A percentile compares a stretch with the other conserved stretches of the same genome.
phyloP scores from a whole-genome alignment of 2,797 vertebrate genomes.

The Geotrypetes seraphini region DNA sequence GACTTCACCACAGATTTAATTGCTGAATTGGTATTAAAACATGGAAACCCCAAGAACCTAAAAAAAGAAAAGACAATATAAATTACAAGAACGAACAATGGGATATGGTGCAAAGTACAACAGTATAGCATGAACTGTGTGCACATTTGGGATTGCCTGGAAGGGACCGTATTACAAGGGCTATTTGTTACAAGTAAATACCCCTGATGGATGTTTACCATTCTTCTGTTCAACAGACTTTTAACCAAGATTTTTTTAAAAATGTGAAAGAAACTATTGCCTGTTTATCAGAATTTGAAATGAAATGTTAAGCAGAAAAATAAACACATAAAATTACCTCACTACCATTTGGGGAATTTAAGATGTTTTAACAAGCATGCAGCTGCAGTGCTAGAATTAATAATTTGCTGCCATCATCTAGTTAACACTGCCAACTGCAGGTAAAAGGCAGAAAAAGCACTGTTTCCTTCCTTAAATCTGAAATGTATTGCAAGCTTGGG shows the following conservation, averaged over 20 bases:
- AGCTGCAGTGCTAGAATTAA: not conserved
- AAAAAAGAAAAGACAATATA: constrained; percentile 42
- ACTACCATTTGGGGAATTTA: not conserved
- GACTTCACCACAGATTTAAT: constrained; percentile 82
- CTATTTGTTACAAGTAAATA: too few relatives aligned
- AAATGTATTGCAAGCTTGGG: too few relatives aligned
- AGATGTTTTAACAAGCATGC: not conserved
- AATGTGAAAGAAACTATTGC: not conserved
- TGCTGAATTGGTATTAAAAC: constrained; percentile 84
- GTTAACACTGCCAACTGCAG: constrained; percentile 23
- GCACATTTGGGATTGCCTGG: too few relatives aligned
- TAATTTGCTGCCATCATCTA: constrained; percentile 43
- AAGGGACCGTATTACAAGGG: too few relatives aligned
- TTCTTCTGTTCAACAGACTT: too few relatives aligned
- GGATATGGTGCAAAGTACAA: too few relatives aligned
- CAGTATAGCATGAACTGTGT: too few relatives aligned
- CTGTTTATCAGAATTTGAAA: constrained; percentile 5
- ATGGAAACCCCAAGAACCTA: constrained; percentile 97
- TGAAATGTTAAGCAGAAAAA: not conserved
- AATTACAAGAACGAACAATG: too few relatives aligned
- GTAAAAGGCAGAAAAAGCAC: too few relatives aligned
- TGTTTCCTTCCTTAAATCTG: too few relatives aligned
- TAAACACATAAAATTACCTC: not conserved
- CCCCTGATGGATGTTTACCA: too few relatives aligned
- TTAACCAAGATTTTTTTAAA: constrained; percentile 17